phyloP scores from a whole-genome alignment of 2,888 invertebrate species.

The Chrysolina haemoptera region DNA sequence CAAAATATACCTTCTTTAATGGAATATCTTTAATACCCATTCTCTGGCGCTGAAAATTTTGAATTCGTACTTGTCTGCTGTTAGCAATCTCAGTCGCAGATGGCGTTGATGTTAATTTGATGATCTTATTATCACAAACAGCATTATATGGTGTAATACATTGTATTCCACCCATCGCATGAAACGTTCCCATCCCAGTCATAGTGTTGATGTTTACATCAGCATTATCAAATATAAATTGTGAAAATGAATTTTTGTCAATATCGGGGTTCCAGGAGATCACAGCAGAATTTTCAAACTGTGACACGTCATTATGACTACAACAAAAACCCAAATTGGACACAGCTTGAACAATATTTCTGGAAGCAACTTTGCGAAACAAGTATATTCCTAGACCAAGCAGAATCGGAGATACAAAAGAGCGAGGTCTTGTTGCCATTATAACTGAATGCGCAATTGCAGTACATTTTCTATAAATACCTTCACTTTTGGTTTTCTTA shows the following conservation, averaged over 20 bases:
- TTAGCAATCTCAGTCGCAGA: slow-evolving; percentile 13
- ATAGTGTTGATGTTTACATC: too few relatives aligned
- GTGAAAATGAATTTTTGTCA: neutral
- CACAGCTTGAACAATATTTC: neutral
- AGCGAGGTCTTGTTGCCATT: neutral
- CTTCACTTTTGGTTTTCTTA: neutral
- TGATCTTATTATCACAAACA: neutral
- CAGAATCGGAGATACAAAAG: neutral
- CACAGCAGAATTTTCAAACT: neutral
- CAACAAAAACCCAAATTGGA: neutral
- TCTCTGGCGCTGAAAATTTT: slow-evolving; percentile 5
- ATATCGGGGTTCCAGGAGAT: neutral
- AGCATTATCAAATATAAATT: neutral
- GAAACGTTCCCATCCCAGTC: neutral
- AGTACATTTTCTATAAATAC: neutral
- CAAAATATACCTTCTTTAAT: neutral
- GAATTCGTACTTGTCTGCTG: slow-evolving; percentile 2
- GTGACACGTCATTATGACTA: neutral
- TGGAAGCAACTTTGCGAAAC: neutral
- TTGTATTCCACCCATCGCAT: neutral
- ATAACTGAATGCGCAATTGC: neutral
- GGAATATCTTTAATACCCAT: neutral
- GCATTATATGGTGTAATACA: neutral
- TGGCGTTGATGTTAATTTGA: neutral
- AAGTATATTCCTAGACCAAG: neutral